phyloP scores from a whole-genome alignment of 1,140 invertebrate genomes.

The Microplitis demolitor region DNA sequence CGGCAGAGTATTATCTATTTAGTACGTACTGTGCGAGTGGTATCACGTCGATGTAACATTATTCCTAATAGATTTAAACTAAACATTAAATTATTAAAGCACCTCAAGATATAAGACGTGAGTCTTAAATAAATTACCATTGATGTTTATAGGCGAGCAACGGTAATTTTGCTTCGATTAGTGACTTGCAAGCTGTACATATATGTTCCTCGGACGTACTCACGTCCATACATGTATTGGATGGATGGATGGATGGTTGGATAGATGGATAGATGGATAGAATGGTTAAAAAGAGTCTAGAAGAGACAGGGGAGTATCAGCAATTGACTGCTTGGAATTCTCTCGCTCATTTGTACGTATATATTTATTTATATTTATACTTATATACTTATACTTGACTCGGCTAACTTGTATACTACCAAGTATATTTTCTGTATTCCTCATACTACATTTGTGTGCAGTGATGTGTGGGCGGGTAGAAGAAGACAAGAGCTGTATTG shows the following conservation, averaged over 20 bases:
- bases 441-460: no score
- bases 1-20: no score
- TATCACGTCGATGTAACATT: neutral
- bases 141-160: constrained; percentile 21
- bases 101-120: neutral
- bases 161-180: constrained; percentile 22
- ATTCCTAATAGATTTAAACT: constrained; percentile 15
- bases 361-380: no score
- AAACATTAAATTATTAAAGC: constrained; percentile 4
- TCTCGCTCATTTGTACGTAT: neutral
- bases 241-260: neutral
- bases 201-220: neutral
- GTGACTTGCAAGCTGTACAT: neutral
- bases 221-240: neutral
- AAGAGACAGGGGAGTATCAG: neutral
- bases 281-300: neutral
- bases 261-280: neutral
- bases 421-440: no score
- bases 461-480: neutral
- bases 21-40: no score
- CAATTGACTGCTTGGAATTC: constrained; percentile 27
- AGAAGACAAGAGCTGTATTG: constrained; percentile 2
- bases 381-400: no score
- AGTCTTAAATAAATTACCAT: constrained; percentile 14
- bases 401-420: neutral